Base-by-base conservation (phyloP, 2,888 invertebrate genomes). In the Tetropium fuscum region DNA sequence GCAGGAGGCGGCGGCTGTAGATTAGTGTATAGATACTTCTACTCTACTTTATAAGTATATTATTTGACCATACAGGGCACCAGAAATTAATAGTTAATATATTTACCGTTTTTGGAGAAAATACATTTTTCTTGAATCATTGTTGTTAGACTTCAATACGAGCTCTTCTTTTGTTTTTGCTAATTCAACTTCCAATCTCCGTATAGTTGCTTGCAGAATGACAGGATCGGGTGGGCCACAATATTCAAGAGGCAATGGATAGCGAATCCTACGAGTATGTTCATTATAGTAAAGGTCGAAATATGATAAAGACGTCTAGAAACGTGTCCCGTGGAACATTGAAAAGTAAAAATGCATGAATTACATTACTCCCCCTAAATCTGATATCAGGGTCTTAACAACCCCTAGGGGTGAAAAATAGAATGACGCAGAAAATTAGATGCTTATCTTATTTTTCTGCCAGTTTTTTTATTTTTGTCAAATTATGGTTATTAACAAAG, bases 231-330 rank as follows among this genome's bases (percentile, higher is more conserved):
- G 86, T 20, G 82, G 81, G 16, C 85, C 85, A 65, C 83, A 83
- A 69, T 85, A 85, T 66, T 85, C 84, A 69, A 86, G 64, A 5
- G 85, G 84, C 57, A 86, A 73, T 13, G 85, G 85, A 74, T 86
- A 86, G 71, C 84, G 82, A 66, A 85, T 84, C 74, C 84, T 82
- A 60, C 11, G 8, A 22, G 38, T 13, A 18, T 18, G 4, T 15
- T 10, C 10, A 27, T 27, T 27, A 3, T 10, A 27, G n/a, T 27
- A n/a, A 10, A 4, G 8, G 6, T n/a, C 8, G 10, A 10, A 1
- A 27, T n/a, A 27, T 1, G 6, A n/a, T 8, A 27, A 2, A 27
- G 20, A 10, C 27, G n/a, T n/a, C n/a, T n/a, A n/a, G n/a, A n/a
- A n/a, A n/a, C n/a, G n/a, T n/a, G n/a, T n/a, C n/a, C n/a, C n/a